Evolutionary conservation across 2,888 invertebrate species (phyloP), one percentile per base, ranked within the genome.

Genomic region (Trissolcus japonicus): DNA sequence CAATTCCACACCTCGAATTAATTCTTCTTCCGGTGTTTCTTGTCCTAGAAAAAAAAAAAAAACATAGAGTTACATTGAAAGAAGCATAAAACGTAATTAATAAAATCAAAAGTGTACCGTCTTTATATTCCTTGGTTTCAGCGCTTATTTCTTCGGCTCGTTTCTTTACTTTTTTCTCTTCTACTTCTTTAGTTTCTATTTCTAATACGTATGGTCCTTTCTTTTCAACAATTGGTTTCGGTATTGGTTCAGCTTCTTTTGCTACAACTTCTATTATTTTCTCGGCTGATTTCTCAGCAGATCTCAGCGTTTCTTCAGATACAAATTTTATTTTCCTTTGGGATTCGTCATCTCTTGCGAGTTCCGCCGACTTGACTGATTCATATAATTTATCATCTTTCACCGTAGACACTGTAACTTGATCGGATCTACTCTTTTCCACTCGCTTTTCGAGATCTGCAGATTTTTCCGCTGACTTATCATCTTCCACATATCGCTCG

Each of bases 1-100:
- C 81, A 95, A 93, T 86, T 93, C 93, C 81, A 92, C 92, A 86
- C 93, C 94, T 92, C 94, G 90, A 62, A 91, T 90, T 59, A 92
- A 84, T 71, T 92, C 91, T 85, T 92, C 91, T 78, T 91, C 91
- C 1, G 89, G 89, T 0, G 85, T 85, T 53, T 71, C 76, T 56
- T 25, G 56, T 19, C 67, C 66, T 62, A 59, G n/a, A n/a, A 55
- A 41, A 59, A 35, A 61, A 29, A 9, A 16, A 7, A 13, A n/a
- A 43, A 46, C 25, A 54, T 46, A 6, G 1, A 13, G 14, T 43
- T 4, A 11, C 11, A 43, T 43, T 43, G 14, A n/a, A 43, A 43
- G 4, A 41, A 13, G 41, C 1, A n/a, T 13, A 13, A 41, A 41
- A 3, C 2, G 41, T 41, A 3, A 41, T 13, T 41, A 13, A 13